A percentile compares a stretch with the other conserved stretches of the same genome.
phyloP scores from a whole-genome alignment of 2,113 vertebrate genomes.

The Austrofundulus limnaeus region DNA sequence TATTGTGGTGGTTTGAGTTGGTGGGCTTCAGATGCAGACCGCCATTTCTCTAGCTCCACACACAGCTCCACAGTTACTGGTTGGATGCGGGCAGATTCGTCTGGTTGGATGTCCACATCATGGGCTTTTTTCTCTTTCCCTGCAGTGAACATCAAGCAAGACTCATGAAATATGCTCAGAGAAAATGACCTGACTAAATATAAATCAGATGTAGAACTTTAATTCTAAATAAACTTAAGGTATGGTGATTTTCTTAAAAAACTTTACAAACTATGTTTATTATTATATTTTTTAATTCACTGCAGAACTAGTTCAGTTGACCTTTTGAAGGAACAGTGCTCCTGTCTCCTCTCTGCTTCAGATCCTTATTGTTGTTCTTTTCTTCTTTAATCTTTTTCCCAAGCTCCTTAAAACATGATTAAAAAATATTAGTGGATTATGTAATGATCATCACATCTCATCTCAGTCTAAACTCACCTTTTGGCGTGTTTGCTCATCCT shows the following conservation, averaged over 20 bases:
- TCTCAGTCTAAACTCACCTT: conserved; percentile 25
- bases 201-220: too few species aligned
- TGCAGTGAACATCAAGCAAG: conserved; percentile 30
- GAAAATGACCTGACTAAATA: too few species aligned
- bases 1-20: not conserved
- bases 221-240: too few species aligned
- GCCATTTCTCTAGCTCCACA: conserved; percentile 79
- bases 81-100: not conserved
- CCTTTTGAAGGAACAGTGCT: conserved; percentile 52
- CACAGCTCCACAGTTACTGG: conserved; percentile 79
- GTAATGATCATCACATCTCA: not conserved
- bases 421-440: not conserved
- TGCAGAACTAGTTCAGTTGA: conserved; percentile 26
- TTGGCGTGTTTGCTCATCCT: conserved; percentile 3
- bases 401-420: conserved; percentile 39
- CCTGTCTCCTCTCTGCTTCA: conserved; percentile 48
- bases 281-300: not conserved
- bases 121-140: conserved; percentile 59
- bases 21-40: conserved; percentile 12
- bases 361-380: conserved; percentile 59
- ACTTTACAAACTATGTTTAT: not conserved
- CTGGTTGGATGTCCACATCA: not conserved
- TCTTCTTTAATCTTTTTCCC: conserved; percentile 71
- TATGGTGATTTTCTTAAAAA: too few species aligned
- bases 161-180: not conserved